phyloP scores from a whole-genome alignment of 1,140 invertebrate species.

The Caligus rogercresseyi region DNA sequence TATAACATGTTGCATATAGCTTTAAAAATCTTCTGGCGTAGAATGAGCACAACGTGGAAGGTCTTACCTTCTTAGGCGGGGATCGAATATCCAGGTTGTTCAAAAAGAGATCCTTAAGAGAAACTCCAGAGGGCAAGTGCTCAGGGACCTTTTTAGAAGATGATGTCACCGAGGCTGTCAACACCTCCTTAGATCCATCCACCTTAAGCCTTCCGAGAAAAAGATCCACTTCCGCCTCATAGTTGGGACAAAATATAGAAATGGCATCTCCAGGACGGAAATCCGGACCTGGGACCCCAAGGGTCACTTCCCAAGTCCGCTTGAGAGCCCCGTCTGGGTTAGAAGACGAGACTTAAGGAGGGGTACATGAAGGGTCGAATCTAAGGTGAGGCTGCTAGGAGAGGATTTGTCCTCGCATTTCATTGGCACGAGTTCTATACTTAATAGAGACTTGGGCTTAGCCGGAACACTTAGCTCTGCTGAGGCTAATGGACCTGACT shows the following conservation, averaged over 20 bases:
- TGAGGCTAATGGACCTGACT: background rate
- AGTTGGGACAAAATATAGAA: background rate
- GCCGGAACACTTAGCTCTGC: background rate
- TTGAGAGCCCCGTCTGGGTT: background rate
- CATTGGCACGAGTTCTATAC: background rate
- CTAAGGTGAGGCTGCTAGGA: too few relatives aligned
- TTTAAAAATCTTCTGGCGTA: too few relatives aligned
- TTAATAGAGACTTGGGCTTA: background rate
- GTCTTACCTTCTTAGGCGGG: conserved; percentile 8
- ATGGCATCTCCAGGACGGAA: conserved; percentile 5
- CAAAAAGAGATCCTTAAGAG: background rate
- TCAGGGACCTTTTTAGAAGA: background rate
- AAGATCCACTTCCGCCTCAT: background rate
- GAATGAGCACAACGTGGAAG: too few relatives aligned
- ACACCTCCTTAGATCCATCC: background rate
- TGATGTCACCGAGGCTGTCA: background rate
- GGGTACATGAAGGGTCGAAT: background rate
- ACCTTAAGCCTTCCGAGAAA: background rate
- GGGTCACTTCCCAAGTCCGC: background rate
- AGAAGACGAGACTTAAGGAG: background rate
- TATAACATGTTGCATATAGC: too few relatives aligned
- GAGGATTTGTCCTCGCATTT: too few relatives aligned
- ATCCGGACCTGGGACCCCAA: background rate
- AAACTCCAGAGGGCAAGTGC: background rate
- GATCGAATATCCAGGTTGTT: background rate